Evolutionary conservation across 2,888 invertebrate genomes (phyloP).

Genomic region (Andrena praecox): DNA sequence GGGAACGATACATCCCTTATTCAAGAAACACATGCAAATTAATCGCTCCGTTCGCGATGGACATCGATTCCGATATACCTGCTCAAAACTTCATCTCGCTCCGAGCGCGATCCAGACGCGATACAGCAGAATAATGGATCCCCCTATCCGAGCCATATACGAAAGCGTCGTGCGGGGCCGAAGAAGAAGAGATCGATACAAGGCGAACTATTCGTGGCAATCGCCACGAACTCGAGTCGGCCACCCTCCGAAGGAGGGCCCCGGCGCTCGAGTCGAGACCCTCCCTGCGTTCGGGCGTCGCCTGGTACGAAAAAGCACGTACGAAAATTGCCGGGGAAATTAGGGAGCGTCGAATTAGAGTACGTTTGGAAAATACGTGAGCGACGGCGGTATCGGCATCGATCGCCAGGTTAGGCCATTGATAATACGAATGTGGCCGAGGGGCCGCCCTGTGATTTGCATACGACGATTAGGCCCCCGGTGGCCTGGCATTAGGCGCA

Average conservation of each 20-base stretch:
- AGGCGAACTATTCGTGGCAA: constrained; percentile 17
- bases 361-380: constrained; percentile 66
- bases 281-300: constrained; percentile 18
- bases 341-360: constrained; percentile 63
- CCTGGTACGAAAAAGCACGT: constrained; percentile 59
- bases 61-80: not conserved
- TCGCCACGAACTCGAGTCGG: not conserved
- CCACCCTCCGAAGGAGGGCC: constrained; percentile 21
- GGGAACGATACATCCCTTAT: not conserved
- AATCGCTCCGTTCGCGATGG: not conserved
- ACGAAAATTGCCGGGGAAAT: constrained; percentile 58
- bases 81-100: too few relatives aligned
- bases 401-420: constrained; percentile 72
- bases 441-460: constrained; percentile 78
- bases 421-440: constrained; percentile 76
- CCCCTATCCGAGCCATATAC: too few relatives aligned
- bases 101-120: too few relatives aligned
- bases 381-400: constrained; percentile 68
- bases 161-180: too few relatives aligned
- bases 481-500: constrained; percentile 73
- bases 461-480: constrained; percentile 78
- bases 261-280: not conserved
- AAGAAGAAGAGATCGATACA: too few relatives aligned
- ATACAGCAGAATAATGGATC: too few relatives aligned
- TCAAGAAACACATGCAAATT: constrained; percentile 11